Evolutionary conservation across 2,113 vertebrate genomes (phyloP), one percentile per base, ranked within the genome.

Genomic region (Clarias gariepinus): DNA sequence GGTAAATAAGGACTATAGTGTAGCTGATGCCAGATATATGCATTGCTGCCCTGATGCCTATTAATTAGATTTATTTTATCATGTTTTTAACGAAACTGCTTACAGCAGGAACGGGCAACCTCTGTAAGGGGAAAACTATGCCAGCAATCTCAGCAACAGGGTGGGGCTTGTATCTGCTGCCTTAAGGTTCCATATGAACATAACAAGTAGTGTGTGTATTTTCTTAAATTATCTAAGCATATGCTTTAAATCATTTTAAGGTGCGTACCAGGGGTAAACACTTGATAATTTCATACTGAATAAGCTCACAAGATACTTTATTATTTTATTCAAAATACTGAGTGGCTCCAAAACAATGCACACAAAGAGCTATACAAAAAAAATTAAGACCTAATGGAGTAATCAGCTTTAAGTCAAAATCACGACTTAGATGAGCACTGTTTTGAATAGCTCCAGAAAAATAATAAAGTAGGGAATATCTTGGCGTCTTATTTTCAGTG

Each of bases 121-220:
- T 82, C 63, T 61, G 30, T 86, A 81, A 82, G 18, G 12, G 58
- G 78, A 33, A 73, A 81, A 69, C 36, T 73, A 60, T 81, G 52
- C 15, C 25, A 73, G 55, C 33, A 52, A 73, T 81, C n/a, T 82
- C 19, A 58, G 63, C 30, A 86, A 52, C 77, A 71, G 78, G 64
- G 33, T 86, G 64, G 4, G 66, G 78, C 25, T 30, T 86, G 78
- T n/a, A 25, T 86, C 33, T 73, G 55, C 68, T 58, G 33, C n/a
- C n/a, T 55, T 28, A 86, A 57, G 36, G 79, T 33, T 74, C 18
- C 7, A 82, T 60, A 60, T 21, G 76, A 81, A 19, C 57, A 73
- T 82, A 68, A 61, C 68, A 74, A n/a, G 36, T 25, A 63, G 55
- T 10, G 25, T 74, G 79, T 64, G 63, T 68, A 63, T 74, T 30